Evolutionary conservation across 1,140 invertebrate species (phyloP), one percentile per base, ranked within the genome.

Genomic region (Scylla paramamosain): DNA sequence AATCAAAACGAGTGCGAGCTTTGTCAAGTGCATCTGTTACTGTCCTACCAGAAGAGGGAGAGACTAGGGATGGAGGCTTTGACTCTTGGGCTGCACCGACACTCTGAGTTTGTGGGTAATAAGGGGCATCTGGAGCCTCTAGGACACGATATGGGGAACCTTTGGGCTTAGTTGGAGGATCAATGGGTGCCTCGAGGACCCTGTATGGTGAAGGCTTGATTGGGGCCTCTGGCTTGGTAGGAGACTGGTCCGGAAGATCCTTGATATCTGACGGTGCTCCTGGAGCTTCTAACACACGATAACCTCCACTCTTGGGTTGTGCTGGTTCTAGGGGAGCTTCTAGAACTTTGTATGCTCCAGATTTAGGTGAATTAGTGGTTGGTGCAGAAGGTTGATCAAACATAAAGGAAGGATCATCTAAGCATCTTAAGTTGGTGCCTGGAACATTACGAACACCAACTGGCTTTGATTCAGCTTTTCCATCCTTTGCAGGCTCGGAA

Each of bases 11-110:
- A 96, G 98, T 98, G 94, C 98, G 98, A 95, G 98, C 98, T 96
- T 98, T 98, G 96, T 99, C 98, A 39, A 99, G 97, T 39, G 98
- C 98, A 96, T 98, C 98, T 31, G 98, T 98, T 7, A 98, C 98
- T 87, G 96, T 98, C 96, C 96, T 97, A 97, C 97, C 97, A 96
- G 97, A 97, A 94, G 97, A 97, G 8, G 97, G 96, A 95, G 97
- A 97, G 94, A 97, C 95, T 16, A 96, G 95, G 46, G 96, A 95
- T 67, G 96, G 95, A 52, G 95, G 95, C 48, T 96, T 94, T 39
- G 95, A 96, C 48, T 95, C 94, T 32, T 93, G 90, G 52, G 95
- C 90, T 31, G 95, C 46, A 39, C 92, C 96, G 52, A 93, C 92
- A 86, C 95, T 96, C 29, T 96, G 96, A 25, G 96, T 96, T 48